These are phyloP conservation scores for Panopea generosa DNA, from an alignment of 2,888 invertebrate genomes.

Conservation along the genomic window DNA sequence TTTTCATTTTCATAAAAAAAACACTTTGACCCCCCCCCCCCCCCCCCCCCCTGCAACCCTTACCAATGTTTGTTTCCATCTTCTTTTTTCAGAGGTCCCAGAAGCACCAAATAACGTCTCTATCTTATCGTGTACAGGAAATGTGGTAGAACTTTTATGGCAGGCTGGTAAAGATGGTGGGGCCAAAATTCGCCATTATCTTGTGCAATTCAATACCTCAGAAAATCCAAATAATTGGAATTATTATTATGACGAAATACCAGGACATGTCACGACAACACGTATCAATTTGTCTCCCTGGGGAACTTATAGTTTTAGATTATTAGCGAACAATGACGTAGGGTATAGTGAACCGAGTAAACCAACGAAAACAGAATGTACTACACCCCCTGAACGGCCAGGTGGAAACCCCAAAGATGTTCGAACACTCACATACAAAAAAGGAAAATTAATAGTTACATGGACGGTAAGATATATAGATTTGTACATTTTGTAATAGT, in stretches of 20 bases:
- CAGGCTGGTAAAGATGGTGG: conserved; percentile 96
- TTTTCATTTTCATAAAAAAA: too few species aligned
- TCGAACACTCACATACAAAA: conserved; percentile 81
- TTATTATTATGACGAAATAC: conserved; percentile 72
- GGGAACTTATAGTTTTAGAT: conserved; percentile 84
- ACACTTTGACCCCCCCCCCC: too few species aligned
- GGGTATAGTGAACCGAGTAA: conserved; percentile 83
- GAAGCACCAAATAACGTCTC: conserved; percentile 91
- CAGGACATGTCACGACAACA: conserved; percentile 60
- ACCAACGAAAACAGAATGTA: conserved; percentile 76
- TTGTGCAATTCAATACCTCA: conserved; percentile 96
- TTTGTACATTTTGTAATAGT: too few species aligned
- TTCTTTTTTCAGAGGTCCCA: conserved; percentile 90
- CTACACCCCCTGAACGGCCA: conserved; percentile 80
- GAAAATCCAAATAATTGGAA: conserved; percentile 96
- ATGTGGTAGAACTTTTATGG: conserved; percentile 88
- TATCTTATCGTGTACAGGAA: conserved; percentile 88
- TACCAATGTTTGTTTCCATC: background rate
- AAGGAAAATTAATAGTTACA: conserved; percentile 82
- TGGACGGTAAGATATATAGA: conserved; percentile 83
- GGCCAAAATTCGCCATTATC: conserved; percentile 94
- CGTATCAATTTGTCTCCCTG: conserved; percentile 79
- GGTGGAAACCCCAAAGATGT: conserved; percentile 83
- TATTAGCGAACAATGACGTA: conserved; percentile 83
- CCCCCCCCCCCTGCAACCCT: too few species aligned